Conservation (phyloP, 2,888 invertebrate species). For the Trissoscelio sp. region DNA sequence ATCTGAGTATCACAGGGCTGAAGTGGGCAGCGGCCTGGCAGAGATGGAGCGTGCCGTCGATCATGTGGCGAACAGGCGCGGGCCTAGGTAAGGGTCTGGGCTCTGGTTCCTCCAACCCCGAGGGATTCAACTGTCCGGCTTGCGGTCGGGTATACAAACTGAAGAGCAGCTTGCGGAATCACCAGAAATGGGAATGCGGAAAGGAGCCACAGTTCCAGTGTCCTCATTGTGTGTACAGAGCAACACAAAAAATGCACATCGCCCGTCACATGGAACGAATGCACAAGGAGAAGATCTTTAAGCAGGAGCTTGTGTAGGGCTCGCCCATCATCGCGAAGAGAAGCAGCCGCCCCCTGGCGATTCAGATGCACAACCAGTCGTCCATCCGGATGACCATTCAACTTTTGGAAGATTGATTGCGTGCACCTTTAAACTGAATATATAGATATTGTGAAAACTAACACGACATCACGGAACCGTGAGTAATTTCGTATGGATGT, state of each 20-base stretch:
- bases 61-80: constrained; percentile 82
- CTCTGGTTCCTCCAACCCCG: constrained; percentile 77
- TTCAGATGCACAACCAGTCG: constrained; percentile 18
- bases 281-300: constrained; percentile 84
- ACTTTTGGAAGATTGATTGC: constrained; percentile 10
- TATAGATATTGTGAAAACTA: not conserved
- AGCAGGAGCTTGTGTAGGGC: constrained; percentile 81
- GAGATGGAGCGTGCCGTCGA: constrained; percentile 82
- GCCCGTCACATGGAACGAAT: constrained; percentile 84
- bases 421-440: not conserved
- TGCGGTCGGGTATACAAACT: constrained; percentile 94
- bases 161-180: constrained; percentile 88
- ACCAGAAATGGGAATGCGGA: constrained; percentile 84
- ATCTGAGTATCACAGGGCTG: constrained; percentile 90
- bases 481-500: constrained; percentile 45
- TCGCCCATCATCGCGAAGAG: constrained; percentile 23
- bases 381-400: constrained; percentile 10
- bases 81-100: constrained; percentile 80
- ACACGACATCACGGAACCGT: constrained; percentile 14
- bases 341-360: constrained; percentile 25
- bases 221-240: constrained; percentile 82
- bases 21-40: constrained; percentile 88
- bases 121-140: constrained; percentile 90
- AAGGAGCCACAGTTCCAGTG: constrained; percentile 84
- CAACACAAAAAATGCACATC: constrained; percentile 84